A percentile compares a stretch with the other conserved stretches of the same genome.
Conservation (phyloP, 2,113 vertebrate species). For the Amblyopsis rosae region DNA sequence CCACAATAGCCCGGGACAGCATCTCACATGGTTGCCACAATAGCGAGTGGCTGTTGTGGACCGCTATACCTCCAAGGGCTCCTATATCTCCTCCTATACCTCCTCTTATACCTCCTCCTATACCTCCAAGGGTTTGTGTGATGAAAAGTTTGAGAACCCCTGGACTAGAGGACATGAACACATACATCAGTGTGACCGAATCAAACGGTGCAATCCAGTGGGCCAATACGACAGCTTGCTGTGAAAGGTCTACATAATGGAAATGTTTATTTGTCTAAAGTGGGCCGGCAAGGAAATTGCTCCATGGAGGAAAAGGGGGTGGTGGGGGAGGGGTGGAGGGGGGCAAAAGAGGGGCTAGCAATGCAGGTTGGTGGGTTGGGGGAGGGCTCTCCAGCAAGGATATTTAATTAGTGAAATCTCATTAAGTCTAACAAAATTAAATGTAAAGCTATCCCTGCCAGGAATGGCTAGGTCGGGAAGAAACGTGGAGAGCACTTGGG, state of each 20-base stretch:
- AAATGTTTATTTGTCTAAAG: constrained; percentile 86
- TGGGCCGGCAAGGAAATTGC: constrained; percentile 71
- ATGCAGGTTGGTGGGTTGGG: neutral
- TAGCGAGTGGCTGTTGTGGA: constrained; percentile 66
- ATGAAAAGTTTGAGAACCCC: constrained; percentile 23
- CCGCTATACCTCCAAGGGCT: constrained; percentile 61
- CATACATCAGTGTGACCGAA: neutral
- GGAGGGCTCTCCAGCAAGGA: constrained; percentile 81
- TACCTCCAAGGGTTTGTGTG: constrained; percentile 8
- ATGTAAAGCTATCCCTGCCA: constrained; percentile 94
- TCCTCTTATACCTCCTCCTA: no score
- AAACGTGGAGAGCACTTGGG: constrained; percentile 40
- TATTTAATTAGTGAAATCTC: constrained; percentile 99
- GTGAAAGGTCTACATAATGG: constrained; percentile 59
- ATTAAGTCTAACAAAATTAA: constrained; percentile 99
- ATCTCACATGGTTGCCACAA: constrained; percentile 66
- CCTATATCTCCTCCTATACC: neutral
- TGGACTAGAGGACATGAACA: neutral
- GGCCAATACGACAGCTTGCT: constrained; percentile 21
- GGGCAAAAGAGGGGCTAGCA: neutral
- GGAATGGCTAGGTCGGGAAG: constrained; percentile 72
- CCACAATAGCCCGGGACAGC: constrained; percentile 60
- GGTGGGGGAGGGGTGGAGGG: neutral
- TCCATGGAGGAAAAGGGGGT: neutral
- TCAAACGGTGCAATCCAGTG: neutral